Base-by-base conservation (phyloP, 2,888 invertebrate species). In the Parapristionchus giblindavisi region DNA sequence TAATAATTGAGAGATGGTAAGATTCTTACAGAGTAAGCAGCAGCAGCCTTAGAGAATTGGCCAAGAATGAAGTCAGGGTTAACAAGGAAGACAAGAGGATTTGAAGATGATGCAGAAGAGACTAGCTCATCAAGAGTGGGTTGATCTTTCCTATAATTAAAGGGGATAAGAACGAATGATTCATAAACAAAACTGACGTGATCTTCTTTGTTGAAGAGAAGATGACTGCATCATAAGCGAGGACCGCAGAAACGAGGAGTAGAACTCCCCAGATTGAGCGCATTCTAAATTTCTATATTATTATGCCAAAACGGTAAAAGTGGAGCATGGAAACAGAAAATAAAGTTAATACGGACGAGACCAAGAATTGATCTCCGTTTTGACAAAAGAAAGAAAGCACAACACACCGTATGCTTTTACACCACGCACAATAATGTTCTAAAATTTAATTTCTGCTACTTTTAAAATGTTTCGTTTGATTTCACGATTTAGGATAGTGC, bases 11-110 rank as follows among this genome's bases (percentile, higher is more conserved):
- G 8, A 63, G 24, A n/a, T 5, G 6, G 38, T 24, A 4, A 8
- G 21, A n/a, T n/a, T 5, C 63, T 11, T 38, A 71, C 70, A 27
- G 70, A 71, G 52, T 71, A 71, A 24, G 56, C 38, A 38, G 70
- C 54, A 14, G 70, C 70, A 40, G 70, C 70, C 72, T 72, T 72
- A 11, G 72, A 72, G 72, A 72, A 72, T 21, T 60, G 75, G 77
- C 80, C 83, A 51, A 83, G 77, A 32, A 79, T 80, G 77, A 83
- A 83, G 75, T 83, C 80, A 27, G 81, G 81, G 70, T 80, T 78
- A 29, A 79, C 79, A 38, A 83, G 76, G 70, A 83, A 79, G 17
- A 83, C 79, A 36, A 83, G 63, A 11, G 83, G 83, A 56, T 77
- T 58, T n/a, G 79, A 78, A 21, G 79, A 36, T 6, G 80, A 76